phyloP scores from a whole-genome alignment of 2,113 vertebrate genomes.

The Limnothrissa miodon region DNA sequence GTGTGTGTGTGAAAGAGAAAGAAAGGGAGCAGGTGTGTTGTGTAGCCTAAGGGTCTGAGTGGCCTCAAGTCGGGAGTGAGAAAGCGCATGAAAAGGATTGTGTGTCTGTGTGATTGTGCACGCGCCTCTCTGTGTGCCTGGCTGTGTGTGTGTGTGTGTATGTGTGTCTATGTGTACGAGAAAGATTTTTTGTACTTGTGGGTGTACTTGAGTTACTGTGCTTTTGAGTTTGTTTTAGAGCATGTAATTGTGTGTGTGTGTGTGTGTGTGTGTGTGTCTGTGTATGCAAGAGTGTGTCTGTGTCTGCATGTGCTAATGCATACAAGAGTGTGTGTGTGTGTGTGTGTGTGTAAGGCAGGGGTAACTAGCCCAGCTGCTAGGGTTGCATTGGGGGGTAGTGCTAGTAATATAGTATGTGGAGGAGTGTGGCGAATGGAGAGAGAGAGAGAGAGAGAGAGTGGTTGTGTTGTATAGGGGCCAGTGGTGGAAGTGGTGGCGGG shows the following conservation, averaged over 20 bases:
- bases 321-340: not conserved
- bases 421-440: no score
- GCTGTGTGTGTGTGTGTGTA: not conserved
- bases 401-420: no score
- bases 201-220: not conserved
- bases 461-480: no score
- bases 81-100: not conserved
- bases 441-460: no score
- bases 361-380: not conserved
- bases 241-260: not conserved
- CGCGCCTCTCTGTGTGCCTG: not conserved
- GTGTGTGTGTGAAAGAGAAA: constrained; percentile 9
- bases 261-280: not conserved
- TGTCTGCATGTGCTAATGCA: not conserved
- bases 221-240: not conserved
- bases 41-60: constrained; percentile 10
- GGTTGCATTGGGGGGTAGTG: not conserved
- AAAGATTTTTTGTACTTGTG: not conserved
- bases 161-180: not conserved
- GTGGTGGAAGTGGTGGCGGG: no score
- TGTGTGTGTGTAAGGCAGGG: not conserved
- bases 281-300: not conserved
- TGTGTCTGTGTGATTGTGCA: not conserved
- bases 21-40: constrained; percentile 18
- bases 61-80: not conserved